Evolutionary conservation across 2,888 invertebrate species (phyloP).

Genomic region (Autographa gamma): DNA sequence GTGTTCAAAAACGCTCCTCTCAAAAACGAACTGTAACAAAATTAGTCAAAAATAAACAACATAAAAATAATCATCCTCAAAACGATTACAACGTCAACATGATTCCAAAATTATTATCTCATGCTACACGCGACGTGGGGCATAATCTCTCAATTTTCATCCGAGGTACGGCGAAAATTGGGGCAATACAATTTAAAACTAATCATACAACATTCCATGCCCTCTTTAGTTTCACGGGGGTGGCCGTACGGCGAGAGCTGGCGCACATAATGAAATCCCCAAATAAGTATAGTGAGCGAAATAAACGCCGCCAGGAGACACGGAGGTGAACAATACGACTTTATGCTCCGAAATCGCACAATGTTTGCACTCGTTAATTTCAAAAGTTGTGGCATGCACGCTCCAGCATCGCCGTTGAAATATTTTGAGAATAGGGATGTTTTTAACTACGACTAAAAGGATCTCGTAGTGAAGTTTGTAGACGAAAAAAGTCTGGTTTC

Average conservation of each 20-base stretch:
- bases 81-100: constrained; percentile 7
- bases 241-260: constrained; percentile 61
- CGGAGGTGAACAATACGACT: constrained; percentile 63
- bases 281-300: constrained; percentile 70
- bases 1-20: not conserved
- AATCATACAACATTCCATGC: constrained; percentile 57
- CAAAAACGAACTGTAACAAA: not conserved
- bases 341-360: constrained; percentile 55
- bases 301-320: constrained; percentile 63
- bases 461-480: constrained; percentile 43
- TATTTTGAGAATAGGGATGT: constrained; percentile 44
- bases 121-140: constrained; percentile 36
- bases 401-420: constrained; percentile 21
- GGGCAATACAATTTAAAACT: constrained; percentile 66
- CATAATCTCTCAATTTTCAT: constrained; percentile 53
- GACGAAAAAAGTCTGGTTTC: constrained; percentile 44
- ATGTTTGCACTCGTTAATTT: constrained; percentile 72
- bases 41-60: not conserved
- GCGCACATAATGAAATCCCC: constrained; percentile 75
- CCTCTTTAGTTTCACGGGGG: constrained; percentile 48
- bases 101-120: constrained; percentile 42
- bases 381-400: constrained; percentile 55
- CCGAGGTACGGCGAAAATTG: constrained; percentile 53
- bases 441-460: constrained; percentile 38
- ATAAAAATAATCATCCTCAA: not conserved